Evolutionary conservation across 2,888 invertebrate genomes (phyloP).

Genomic region (Cheilosia grossa): DNA sequence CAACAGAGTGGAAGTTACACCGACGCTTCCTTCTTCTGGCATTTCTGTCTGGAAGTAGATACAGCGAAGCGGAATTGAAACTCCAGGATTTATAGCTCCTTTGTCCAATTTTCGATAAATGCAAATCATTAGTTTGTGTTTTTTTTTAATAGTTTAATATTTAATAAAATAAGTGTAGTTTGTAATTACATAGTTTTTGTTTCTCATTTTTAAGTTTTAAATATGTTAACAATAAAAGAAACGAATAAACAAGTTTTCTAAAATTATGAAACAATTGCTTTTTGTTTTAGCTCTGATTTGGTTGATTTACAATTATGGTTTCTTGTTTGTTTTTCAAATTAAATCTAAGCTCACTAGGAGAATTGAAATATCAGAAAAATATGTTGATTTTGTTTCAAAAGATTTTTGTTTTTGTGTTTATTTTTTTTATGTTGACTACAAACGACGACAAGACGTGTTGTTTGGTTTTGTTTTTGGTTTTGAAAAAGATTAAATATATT

Average conservation of each 20-base stretch:
- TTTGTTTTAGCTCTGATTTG: constrained; percentile 55
- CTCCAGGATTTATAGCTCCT: too few relatives aligned
- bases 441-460: constrained; percentile 65
- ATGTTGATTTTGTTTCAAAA: constrained; percentile 43
- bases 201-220: constrained; percentile 59
- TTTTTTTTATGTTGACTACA: constrained; percentile 40
- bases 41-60: too few relatives aligned
- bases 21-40: too few relatives aligned
- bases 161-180: constrained; percentile 75
- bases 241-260: constrained; percentile 71
- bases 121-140: background rate
- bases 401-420: background rate
- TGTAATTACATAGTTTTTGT: constrained; percentile 70
- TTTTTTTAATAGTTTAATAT: constrained; percentile 73
- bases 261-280: constrained; percentile 69
- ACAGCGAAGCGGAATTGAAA: too few relatives aligned
- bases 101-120: background rate
- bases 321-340: constrained; percentile 58
- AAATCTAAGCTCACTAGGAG: constrained; percentile 72
- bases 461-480: constrained; percentile 15
- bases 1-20: too few relatives aligned
- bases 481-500: constrained; percentile 57
- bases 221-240: constrained; percentile 72
- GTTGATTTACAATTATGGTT: constrained; percentile 57
- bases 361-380: constrained; percentile 74